phyloP scores from a whole-genome alignment of 64 coral and sea anemone genomes.

The Pocillopora verrucosa region DNA sequence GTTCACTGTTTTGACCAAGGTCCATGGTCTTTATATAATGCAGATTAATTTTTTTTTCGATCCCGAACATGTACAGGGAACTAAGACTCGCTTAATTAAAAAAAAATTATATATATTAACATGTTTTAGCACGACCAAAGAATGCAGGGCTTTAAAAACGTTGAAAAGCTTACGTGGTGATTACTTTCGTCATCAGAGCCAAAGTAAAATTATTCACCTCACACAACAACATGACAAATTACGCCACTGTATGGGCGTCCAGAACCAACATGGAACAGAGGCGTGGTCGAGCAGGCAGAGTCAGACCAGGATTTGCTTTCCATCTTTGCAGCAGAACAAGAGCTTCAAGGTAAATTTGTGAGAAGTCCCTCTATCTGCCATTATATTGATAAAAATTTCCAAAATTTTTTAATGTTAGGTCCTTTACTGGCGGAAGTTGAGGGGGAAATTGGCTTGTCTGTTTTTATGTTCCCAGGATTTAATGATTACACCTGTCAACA shows the following conservation, averaged over 20 bases:
- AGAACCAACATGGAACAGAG: constrained; percentile 98
- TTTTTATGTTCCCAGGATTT: no score
- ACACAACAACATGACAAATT: constrained; percentile 99
- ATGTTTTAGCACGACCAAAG: no score
- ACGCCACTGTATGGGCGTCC: constrained; percentile 98
- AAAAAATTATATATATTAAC: no score
- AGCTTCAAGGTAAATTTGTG: constrained; percentile 70
- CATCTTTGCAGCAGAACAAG: constrained; percentile 91
- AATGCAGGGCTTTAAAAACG: not conserved
- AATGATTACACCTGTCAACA: no score
- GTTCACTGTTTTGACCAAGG: no score
- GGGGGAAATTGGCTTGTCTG: no score
- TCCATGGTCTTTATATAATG: no score
- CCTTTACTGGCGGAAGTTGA: no score
- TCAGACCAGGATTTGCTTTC: constrained; percentile 94
- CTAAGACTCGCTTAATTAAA: no score
- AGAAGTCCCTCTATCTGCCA: no score
- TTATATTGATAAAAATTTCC: not conserved
- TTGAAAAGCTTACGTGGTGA: not conserved
- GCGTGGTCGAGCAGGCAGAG: constrained; percentile 88
- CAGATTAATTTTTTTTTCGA: no score
- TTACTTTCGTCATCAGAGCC: constrained; percentile 55
- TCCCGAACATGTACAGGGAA: no score
- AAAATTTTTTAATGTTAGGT: not conserved
- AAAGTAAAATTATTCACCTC: constrained; percentile 98